Percentiles rank a stretch among this genome's conserved stretches.
Evolutionary conservation across 2,888 invertebrate species (phyloP).

Genomic region (Agapostemon virescens): DNA sequence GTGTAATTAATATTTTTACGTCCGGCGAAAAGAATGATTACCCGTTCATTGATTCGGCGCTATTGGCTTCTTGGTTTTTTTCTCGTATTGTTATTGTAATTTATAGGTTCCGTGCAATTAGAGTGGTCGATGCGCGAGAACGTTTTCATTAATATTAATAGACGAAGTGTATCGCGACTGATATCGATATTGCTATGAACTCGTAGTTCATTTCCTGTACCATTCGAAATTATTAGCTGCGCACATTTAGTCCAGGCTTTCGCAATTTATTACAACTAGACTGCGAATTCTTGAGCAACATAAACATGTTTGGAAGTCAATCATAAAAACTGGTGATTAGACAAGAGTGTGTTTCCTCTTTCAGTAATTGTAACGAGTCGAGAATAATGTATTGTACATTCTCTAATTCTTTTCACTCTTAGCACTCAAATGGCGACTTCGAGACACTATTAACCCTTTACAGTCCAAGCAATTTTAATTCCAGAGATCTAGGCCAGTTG

Average conservation of each 20-base stretch:
- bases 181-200: too few relatives aligned
- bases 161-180: not conserved
- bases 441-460: too few relatives aligned
- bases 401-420: too few relatives aligned
- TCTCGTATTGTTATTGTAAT: constrained; percentile 27
- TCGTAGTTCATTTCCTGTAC: not conserved
- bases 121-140: not conserved
- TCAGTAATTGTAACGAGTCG: too few relatives aligned
- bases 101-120: constrained; percentile 11
- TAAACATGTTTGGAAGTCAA: too few relatives aligned
- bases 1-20: constrained; percentile 34
- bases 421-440: too few relatives aligned
- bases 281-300: not conserved
- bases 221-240: not conserved
- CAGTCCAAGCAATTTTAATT: too few relatives aligned
- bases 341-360: too few relatives aligned
- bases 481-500: too few relatives aligned
- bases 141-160: not conserved
- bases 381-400: too few relatives aligned
- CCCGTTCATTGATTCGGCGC: constrained; percentile 31
- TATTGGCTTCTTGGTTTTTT: constrained; percentile 43
- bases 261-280: not conserved
- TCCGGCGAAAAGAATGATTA: constrained; percentile 31
- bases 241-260: not conserved
- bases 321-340: too few relatives aligned